A percentile compares a stretch with the other conserved stretches of the same genome.
Conservation (phyloP, 2,797 vertebrate genomes). For the Acrossocheilus fasciatus region DNA sequence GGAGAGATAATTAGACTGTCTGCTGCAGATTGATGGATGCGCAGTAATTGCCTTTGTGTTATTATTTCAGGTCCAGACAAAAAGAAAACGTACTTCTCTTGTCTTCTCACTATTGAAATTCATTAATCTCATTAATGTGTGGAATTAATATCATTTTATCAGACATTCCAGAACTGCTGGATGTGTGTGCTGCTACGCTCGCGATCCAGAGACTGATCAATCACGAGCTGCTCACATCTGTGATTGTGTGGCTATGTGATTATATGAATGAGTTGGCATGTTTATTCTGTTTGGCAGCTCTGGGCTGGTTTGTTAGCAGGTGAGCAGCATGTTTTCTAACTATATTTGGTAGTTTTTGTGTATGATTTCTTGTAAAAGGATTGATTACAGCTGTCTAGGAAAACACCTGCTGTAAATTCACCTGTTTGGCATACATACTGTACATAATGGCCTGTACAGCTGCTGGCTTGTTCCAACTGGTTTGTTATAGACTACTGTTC, state of each 20-base stretch:
- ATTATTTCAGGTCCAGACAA: constrained; percentile 93
- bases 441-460: constrained; percentile 13
- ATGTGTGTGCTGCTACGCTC: constrained; percentile 85
- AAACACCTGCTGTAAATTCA: constrained; percentile 40
- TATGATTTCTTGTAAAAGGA: constrained; percentile 21
- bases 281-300: constrained; percentile 68
- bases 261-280: constrained; percentile 23
- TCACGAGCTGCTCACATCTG: constrained; percentile 84
- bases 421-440: constrained; percentile 46
- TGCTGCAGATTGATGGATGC: constrained; percentile 93
- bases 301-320: constrained; percentile 76
- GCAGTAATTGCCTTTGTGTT: constrained; percentile 98
- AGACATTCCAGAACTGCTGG: constrained; percentile 93
- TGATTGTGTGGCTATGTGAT: constrained; percentile 17
- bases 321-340: constrained; percentile 84
- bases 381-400: constrained; percentile 75
- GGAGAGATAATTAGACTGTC: constrained; percentile 88
- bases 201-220: constrained; percentile 93
- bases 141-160: constrained; percentile 99
- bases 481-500: neutral
- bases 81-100: constrained; percentile 83
- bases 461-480: neutral
- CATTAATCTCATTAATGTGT: constrained; percentile 99
- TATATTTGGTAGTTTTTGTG: constrained; percentile 78
- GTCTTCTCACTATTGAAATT: constrained; percentile 83